Percentiles rank a stretch among this genome's conserved stretches.
phyloP scores from a whole-genome alignment of 2,113 vertebrate genomes.

The Dipodomys stephensi region DNA sequence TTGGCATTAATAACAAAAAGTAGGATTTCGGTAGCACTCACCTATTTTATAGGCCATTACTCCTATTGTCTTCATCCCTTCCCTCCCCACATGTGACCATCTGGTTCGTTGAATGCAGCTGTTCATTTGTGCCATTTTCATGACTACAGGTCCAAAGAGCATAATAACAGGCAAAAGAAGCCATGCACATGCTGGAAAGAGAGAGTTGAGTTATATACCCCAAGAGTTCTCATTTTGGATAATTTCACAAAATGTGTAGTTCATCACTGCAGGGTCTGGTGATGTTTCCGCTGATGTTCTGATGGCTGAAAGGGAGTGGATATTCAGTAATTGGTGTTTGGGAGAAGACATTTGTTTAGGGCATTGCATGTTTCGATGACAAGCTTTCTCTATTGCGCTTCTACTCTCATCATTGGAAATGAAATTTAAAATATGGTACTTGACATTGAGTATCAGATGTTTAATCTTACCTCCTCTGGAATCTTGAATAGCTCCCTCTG shows the following conservation, averaged over 20 bases:
- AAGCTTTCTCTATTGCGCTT: background rate
- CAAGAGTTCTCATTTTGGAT: conserved; percentile 49
- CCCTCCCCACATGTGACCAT: conserved; percentile 70
- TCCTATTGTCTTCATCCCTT: conserved; percentile 39
- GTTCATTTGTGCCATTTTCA: conserved; percentile 59
- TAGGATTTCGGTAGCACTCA: conserved; percentile 62
- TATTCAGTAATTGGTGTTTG: background rate
- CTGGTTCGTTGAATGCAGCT: conserved; percentile 51
- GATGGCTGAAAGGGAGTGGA: background rate
- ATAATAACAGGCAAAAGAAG: conserved; percentile 41
- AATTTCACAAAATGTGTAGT: conserved; percentile 52
- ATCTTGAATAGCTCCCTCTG: background rate
- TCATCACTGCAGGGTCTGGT: background rate
- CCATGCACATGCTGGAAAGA: conserved; percentile 8
- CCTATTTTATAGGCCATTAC: conserved; percentile 64
- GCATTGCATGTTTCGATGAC: background rate
- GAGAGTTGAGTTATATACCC: conserved; percentile 57
- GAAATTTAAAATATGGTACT: background rate
- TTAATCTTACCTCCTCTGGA: background rate
- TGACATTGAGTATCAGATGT: background rate
- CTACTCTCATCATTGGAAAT: background rate
- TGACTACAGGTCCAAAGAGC: conserved; percentile 61
- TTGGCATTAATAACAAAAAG: conserved; percentile 62
- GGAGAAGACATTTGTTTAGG: background rate
- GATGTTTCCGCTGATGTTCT: background rate